phyloP scores from a whole-genome alignment of 2,113 vertebrate species.

The Labrus mixtus region DNA sequence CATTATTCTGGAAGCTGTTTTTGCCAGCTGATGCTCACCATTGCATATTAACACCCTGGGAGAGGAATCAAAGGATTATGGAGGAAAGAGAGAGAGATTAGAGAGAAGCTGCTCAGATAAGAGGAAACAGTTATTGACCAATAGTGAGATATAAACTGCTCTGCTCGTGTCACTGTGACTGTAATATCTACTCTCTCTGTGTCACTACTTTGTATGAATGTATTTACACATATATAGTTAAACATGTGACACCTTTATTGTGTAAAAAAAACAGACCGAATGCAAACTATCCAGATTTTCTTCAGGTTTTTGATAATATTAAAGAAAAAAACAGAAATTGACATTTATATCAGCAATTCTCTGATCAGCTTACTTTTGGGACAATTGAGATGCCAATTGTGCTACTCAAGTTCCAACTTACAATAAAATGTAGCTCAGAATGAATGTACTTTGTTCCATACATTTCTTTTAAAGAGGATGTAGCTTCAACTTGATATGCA shows the following conservation, averaged over 20 bases:
- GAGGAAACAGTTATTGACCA: slow-evolving; percentile 61
- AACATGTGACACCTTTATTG: too few species aligned
- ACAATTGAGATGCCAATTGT: not conserved
- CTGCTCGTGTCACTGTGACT: slow-evolving; percentile 23
- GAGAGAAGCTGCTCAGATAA: slow-evolving; percentile 56
- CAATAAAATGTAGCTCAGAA: too few species aligned
- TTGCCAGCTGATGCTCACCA: slow-evolving; percentile 61
- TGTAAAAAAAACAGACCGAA: too few species aligned
- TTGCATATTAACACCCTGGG: slow-evolving; percentile 69
- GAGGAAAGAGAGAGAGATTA: slow-evolving; percentile 35
- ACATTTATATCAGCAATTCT: not conserved
- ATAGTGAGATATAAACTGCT: slow-evolving; percentile 58
- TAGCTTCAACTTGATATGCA: not conserved
- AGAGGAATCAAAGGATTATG: slow-evolving; percentile 64
- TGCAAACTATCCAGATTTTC: not conserved
- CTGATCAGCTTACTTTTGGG: not conserved
- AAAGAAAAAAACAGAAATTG: not conserved
- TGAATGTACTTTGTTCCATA: not conserved
- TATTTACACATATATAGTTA: too few species aligned
- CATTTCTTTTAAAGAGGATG: not conserved
- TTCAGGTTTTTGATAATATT: not conserved
- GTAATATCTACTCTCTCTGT: too few species aligned
- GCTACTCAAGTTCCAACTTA: too few species aligned
- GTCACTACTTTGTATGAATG: too few species aligned
- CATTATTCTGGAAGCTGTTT: slow-evolving; percentile 12